Base-by-base conservation (phyloP, 23 tunicate species). In the Trididemnum nubilum region DNA sequence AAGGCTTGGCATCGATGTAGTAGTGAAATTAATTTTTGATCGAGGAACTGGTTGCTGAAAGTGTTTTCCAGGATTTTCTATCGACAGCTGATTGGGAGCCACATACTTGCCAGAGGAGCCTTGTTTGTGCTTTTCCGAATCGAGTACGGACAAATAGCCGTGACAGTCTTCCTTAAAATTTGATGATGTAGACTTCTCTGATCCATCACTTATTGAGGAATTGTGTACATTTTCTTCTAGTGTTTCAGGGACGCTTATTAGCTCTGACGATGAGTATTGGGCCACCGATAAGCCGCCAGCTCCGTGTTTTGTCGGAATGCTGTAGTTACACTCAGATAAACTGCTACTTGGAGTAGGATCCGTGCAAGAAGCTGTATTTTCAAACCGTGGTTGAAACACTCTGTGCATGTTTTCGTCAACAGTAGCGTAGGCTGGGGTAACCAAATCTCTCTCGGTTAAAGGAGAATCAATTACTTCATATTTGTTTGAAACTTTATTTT, bases 381-480 rank as follows among this genome's bases (percentile, higher is more conserved):
- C 74, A 31, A n/a, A 67, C 7, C 2, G 38, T 67, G 38, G 37
- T 3, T 3, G 21, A 15, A 67, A 31, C 3, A 67, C 12, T 7
- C 33, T 67, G 2, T 4, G 12, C 5, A 2, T 38, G 37, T 38
- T 58, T 21, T 73, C 58, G 26, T 73, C 58, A 4, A 73, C 15
- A 26, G 31, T 73, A 21, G 30, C 22, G 29, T 73, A 73, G 9
- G 78, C 78, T 4, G 78, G 78, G 5, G 25, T 3, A 7, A 40
- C 78, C 28, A 39, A n/a, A 73, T 73, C 78, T n/a, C 22, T 19
- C 15, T 38, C 57, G 3, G 58, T 37, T 15, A 73, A 73, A 12
- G 29, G 78, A 23, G 78, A 12, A 22, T 73, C 58, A 39, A 73
- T 38, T 15, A 58, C 7, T 73, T 73, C 78, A 39, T 73, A 73